phyloP scores from a whole-genome alignment of 2,797 vertebrate species.

The Bradypodion ventrale region DNA sequence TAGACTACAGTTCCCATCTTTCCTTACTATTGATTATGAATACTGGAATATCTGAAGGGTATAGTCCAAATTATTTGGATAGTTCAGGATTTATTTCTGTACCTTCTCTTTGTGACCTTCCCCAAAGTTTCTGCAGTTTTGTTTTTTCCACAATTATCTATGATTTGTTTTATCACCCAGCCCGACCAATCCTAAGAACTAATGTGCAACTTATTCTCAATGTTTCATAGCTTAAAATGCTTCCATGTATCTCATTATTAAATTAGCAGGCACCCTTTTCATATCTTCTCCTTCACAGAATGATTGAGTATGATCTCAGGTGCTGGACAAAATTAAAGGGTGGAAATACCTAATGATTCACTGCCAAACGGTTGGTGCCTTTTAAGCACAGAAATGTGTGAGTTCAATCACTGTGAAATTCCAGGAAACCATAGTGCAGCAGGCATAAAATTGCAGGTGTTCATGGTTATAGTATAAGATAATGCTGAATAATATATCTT shows the following conservation, averaged over 20 bases:
- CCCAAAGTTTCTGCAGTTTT: background rate
- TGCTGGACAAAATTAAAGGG: background rate
- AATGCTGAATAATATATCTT: background rate
- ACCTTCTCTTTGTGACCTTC: no score
- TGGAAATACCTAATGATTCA: conserved; percentile 29
- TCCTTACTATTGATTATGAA: background rate
- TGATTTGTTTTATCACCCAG: background rate
- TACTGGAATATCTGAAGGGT: background rate
- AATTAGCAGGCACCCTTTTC: background rate
- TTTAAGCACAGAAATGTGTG: background rate
- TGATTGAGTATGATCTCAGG: background rate
- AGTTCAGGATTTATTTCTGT: no score
- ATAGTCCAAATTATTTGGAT: background rate
- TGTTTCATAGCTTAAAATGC: background rate
- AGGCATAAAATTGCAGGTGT: conserved; percentile 16
- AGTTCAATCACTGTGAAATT: conserved; percentile 15
- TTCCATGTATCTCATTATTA: background rate
- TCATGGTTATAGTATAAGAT: background rate
- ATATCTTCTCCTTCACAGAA: background rate
- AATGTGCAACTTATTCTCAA: background rate
- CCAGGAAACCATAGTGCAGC: background rate
- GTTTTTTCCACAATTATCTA: background rate
- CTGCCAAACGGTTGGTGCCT: background rate
- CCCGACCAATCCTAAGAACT: no score
- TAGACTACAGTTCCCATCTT: background rate